Conservation (phyloP, 2,113 vertebrate genomes). For the Gallinago undulata region DNA sequence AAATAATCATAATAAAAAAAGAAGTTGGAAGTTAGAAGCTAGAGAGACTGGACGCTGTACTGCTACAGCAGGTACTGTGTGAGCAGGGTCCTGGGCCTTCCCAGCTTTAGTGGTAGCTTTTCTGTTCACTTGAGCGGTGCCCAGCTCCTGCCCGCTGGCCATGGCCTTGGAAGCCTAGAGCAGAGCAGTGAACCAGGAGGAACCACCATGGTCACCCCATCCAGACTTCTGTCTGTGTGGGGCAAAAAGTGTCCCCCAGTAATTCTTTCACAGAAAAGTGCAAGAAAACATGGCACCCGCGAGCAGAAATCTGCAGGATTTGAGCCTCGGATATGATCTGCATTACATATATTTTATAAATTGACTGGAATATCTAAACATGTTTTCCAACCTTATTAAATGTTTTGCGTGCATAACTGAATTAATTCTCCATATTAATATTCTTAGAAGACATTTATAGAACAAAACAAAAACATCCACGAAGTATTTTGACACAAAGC, state of each 20-base stretch:
- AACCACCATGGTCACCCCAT: not conserved
- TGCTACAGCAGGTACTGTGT: fast-evolving
- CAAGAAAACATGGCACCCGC: fast-evolving
- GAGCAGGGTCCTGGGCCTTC: not conserved
- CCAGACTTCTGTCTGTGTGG: not conserved
- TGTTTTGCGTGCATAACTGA: not conserved
- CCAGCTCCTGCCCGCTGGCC: not conserved
- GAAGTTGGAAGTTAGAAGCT: not conserved
- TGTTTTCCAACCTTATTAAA: slow-evolving; percentile 6
- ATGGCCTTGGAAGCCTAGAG: not conserved
- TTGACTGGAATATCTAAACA: not conserved
- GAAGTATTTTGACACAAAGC: slow-evolving; percentile 53
- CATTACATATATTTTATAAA: slow-evolving; percentile 21
- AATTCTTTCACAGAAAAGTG: not conserved
- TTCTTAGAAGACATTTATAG: slow-evolving; percentile 29
- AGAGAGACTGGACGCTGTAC: not conserved
- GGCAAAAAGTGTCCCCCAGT: not conserved
- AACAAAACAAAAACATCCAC: slow-evolving; percentile 52
- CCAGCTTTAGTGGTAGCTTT: not conserved
- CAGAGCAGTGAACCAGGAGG: not conserved
- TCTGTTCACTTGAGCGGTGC: not conserved
- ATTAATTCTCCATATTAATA: slow-evolving; percentile 8
- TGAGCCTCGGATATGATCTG: not conserved
- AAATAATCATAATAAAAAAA: not conserved
- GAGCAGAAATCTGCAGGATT: not conserved